A percentile compares a stretch with the other conserved stretches of the same genome.
These are phyloP conservation scores for Pteropus rufus DNA, from an alignment of 2,797 vertebrate genomes.

Conservation along the genomic window DNA sequence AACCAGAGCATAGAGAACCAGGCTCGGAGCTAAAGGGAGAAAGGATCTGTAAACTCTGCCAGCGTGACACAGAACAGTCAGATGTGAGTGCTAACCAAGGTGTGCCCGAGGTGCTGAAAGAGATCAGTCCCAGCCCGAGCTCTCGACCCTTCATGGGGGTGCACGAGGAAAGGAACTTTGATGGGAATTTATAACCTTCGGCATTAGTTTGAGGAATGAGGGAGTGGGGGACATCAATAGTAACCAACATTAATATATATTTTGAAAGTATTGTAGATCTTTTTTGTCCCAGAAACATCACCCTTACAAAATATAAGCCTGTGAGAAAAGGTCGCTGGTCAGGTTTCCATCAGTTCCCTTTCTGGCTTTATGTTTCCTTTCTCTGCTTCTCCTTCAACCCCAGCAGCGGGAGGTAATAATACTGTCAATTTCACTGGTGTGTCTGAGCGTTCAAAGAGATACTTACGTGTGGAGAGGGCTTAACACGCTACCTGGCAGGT, in stretches of 20 bases:
- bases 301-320: background rate
- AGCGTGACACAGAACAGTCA: too few species aligned
- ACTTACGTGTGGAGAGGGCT: background rate
- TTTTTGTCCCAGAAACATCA: background rate
- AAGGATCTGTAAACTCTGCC: accelerated
- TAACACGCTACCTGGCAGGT: background rate
- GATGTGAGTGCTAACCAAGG: accelerated
- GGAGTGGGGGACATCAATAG: background rate
- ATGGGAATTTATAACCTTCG: background rate
- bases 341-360: background rate
- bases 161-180: background rate
- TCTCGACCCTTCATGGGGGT: accelerated
- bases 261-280: background rate
- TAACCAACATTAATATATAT: background rate
- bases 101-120: background rate
- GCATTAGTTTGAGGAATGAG: background rate
- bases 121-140: accelerated
- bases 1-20: background rate
- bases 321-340: background rate
- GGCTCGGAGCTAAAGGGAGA: background rate
- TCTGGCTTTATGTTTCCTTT: background rate
- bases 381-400: background rate
- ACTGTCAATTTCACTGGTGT: background rate
- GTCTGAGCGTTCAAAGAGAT: background rate
- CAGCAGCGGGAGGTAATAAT: background rate